Evolutionary conservation across 2,113 vertebrate genomes (phyloP).

Genomic region (Galbula dea): DNA sequence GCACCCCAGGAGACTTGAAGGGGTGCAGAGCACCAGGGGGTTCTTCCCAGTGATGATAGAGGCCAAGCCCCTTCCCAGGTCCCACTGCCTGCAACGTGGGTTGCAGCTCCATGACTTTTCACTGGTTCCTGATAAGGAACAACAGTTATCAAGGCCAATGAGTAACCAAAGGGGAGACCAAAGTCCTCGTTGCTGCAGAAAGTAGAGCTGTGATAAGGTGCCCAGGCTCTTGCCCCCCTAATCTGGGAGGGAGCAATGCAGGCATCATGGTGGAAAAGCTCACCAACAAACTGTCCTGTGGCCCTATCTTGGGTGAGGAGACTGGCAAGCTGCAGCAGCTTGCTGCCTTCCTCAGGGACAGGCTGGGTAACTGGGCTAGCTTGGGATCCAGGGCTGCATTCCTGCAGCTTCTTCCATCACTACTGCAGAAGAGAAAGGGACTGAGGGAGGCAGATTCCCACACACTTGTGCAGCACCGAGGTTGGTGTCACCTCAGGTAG

Average conservation of each 20-base stretch:
- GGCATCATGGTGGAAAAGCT: rapidly evolving
- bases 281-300: not conserved
- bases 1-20: not conserved
- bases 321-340: not conserved
- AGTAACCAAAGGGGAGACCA: not conserved
- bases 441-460: rapidly evolving
- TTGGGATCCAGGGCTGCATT: not conserved
- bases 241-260: not conserved
- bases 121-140: not conserved
- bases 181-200: not conserved
- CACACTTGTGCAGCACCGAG: rapidly evolving
- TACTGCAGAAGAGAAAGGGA: not conserved
- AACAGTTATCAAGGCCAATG: not conserved
- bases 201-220: not conserved
- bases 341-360: not conserved
- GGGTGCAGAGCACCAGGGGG: not conserved
- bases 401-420: not conserved
- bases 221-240: not conserved
- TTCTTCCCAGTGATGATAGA: rapidly evolving
- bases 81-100: not conserved
- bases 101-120: not conserved
- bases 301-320: not conserved
- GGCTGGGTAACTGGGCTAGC: not conserved
- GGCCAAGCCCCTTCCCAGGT: rapidly evolving
- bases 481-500: rapidly evolving